These are phyloP conservation scores for Mythimna ferrago DNA, from an alignment of 2,888 invertebrate species.

Conservation along the genomic window DNA sequence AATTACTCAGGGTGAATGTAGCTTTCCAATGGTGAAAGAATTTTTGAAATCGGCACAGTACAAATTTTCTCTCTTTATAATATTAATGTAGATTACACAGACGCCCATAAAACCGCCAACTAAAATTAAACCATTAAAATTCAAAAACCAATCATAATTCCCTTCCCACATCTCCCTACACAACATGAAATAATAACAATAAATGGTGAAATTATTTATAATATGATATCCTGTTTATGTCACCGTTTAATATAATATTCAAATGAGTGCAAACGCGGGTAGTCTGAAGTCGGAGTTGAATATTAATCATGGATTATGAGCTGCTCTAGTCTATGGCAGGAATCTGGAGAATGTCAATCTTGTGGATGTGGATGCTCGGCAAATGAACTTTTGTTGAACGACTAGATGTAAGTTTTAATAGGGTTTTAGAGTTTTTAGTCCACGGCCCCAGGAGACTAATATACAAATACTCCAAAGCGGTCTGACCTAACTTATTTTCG, in stretches of 20 bases:
- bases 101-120: background rate
- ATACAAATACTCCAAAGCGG: no score
- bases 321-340: constrained; percentile 28
- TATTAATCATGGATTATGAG: constrained; percentile 65
- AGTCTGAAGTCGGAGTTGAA: constrained; percentile 59
- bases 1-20: no score
- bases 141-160: constrained; percentile 19
- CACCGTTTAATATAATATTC: constrained; percentile 70
- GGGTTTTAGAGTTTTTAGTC: background rate
- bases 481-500: no score
- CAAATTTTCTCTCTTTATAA: no score
- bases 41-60: no score
- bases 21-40: no score
- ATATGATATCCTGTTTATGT: constrained; percentile 47
- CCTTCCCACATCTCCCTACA: background rate
- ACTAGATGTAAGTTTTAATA: constrained; percentile 12
- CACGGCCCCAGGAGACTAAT: background rate
- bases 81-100: background rate
- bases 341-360: constrained; percentile 63
- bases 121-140: constrained; percentile 21
- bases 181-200: constrained; percentile 16
- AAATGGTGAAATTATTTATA: constrained; percentile 47
- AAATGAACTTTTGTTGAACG: background rate
- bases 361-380: constrained; percentile 43
- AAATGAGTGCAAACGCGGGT: constrained; percentile 64